Percentiles rank a stretch among this genome's conserved stretches.
Evolutionary conservation across 1,140 invertebrate species (phyloP).

Genomic region (Drosophila persimilis): DNA sequence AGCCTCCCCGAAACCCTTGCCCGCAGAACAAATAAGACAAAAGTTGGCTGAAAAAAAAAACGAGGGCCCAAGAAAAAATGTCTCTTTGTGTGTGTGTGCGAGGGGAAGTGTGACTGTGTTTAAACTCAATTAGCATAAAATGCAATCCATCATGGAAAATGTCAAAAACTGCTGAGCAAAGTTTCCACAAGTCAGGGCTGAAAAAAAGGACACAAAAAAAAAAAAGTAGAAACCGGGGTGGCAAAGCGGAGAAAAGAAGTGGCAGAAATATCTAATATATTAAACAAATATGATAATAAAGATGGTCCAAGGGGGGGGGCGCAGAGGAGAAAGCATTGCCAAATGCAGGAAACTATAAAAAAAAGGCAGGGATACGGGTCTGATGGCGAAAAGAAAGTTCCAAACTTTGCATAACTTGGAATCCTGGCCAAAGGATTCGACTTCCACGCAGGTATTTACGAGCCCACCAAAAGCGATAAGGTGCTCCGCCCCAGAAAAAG

Average conservation of each 20-base stretch:
- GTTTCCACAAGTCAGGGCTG: conserved; percentile 73
- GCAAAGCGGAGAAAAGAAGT: conserved; percentile 28
- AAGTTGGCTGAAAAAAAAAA: conserved; percentile 40
- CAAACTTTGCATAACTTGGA: conserved; percentile 51
- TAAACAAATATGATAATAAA: conserved; percentile 78
- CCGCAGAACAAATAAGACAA: conserved; percentile 54
- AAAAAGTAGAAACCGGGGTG: conserved; percentile 39
- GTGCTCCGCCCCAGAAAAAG: conserved; percentile 30
- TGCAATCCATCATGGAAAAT: conserved; percentile 81
- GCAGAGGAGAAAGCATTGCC: conserved; percentile 27
- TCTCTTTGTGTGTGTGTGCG: conserved; percentile 37
- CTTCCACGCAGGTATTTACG: conserved; percentile 66
- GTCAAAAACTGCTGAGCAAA: conserved; percentile 81
- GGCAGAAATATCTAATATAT: conserved; percentile 70
- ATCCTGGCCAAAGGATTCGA: conserved; percentile 47
- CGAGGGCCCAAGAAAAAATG: conserved; percentile 38
- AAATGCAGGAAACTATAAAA: conserved; percentile 55
- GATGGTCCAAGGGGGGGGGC: conserved; percentile 22
- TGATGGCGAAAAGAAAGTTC: conserved; percentile 44
- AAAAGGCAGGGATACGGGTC: conserved; percentile 1
- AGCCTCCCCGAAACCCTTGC: conserved; percentile 4
- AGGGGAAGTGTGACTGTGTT: conserved; percentile 60
- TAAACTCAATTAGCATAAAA: conserved; percentile 81
- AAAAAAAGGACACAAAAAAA: conserved; percentile 46
- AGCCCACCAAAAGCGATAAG: conserved; percentile 62